These are phyloP conservation scores for Stenotaenia linearis DNA, from an alignment of 2,888 invertebrate genomes.

Conservation along the genomic window DNA sequence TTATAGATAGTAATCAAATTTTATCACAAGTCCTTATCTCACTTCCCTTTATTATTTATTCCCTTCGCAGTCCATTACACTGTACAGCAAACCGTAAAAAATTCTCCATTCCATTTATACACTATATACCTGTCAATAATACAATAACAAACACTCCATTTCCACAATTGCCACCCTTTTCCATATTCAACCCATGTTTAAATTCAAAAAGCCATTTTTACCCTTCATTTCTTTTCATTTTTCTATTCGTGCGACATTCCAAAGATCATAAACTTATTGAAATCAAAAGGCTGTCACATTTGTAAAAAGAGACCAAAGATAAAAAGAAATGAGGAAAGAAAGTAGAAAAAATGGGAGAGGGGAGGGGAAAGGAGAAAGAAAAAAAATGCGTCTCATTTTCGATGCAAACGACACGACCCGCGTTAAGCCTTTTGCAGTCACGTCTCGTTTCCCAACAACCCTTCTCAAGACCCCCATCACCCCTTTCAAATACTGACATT, in stretches of 20 bases:
- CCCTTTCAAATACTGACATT: conserved; percentile 19
- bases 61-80: too few species aligned
- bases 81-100: neutral
- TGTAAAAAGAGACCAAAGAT: neutral
- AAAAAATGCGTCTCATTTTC: conserved; percentile 1
- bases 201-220: neutral
- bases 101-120: neutral
- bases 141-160: neutral
- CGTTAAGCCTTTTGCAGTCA: conserved; percentile 12
- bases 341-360: neutral
- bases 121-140: neutral
- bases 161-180: neutral
- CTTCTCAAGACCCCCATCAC: conserved; percentile 4
- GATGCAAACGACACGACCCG: conserved; percentile 15
- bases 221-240: neutral
- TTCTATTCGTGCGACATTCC: neutral
- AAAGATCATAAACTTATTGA: conserved; percentile 14
- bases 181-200: neutral
- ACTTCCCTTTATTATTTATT: too few species aligned
- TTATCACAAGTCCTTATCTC: too few species aligned
- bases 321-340: neutral
- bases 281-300: conserved; percentile 19
- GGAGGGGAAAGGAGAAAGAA: neutral
- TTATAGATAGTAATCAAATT: too few species aligned
- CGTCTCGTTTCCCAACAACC: conserved; percentile 14